phyloP scores from a whole-genome alignment of 2,113 vertebrate genomes.

The Ceyx cyanopectus region DNA sequence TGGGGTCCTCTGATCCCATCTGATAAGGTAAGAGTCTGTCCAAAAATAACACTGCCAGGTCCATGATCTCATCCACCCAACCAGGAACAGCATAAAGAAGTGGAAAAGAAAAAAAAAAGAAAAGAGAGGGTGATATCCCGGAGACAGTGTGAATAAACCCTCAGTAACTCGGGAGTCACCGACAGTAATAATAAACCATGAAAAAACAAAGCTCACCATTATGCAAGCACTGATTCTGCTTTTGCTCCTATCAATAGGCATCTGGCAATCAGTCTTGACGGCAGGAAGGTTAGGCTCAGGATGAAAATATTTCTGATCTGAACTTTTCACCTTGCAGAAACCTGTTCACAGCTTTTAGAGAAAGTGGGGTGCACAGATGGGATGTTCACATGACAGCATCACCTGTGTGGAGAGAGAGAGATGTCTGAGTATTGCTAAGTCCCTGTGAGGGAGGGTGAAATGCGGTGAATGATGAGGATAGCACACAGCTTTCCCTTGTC shows the following conservation, averaged over 20 bases:
- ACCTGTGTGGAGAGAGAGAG: neutral
- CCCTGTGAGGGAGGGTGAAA: neutral
- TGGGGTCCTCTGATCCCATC: constrained; percentile 24
- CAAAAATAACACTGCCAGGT: constrained; percentile 43
- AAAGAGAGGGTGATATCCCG: neutral
- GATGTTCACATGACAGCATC: rapidly evolving
- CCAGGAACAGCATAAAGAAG: neutral
- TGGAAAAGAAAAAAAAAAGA: neutral
- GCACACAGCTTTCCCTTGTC: neutral
- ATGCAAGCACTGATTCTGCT: neutral
- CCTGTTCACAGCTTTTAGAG: neutral
- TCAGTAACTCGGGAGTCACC: neutral
- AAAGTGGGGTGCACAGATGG: rapidly evolving
- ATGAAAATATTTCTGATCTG: neutral
- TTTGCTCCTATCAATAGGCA: neutral
- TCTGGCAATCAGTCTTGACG: neutral
- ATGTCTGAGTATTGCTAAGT: neutral
- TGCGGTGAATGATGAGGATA: neutral
- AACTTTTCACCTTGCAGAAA: neutral
- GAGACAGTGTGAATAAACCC: neutral
- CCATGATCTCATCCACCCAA: neutral
- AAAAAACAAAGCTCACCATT: neutral
- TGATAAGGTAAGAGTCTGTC: constrained; percentile 41
- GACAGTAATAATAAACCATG: neutral
- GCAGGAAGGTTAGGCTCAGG: neutral